Percentiles rank a stretch among this genome's conserved stretches.
These are phyloP conservation scores for Tineola bisselliella DNA, from an alignment of 2,888 invertebrate genomes.

Conservation along the genomic window DNA sequence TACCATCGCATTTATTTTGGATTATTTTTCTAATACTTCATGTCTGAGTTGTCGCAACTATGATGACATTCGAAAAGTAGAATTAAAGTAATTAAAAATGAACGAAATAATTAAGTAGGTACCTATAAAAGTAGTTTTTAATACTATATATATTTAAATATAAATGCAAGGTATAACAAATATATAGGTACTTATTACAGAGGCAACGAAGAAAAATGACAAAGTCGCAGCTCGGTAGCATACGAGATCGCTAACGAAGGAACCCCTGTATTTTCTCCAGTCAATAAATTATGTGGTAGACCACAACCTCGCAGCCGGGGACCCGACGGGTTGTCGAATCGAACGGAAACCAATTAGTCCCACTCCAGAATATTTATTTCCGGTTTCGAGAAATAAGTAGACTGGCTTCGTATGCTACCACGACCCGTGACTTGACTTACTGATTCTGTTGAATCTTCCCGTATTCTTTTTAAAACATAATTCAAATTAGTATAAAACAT, in stretches of 20 bases:
- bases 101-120: no score
- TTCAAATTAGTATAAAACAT: no score
- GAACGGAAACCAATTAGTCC: slow-evolving; percentile 64
- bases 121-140: no score
- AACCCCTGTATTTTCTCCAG: slow-evolving; percentile 22
- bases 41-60: no score
- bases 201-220: not conserved
- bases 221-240: slow-evolving; percentile 5
- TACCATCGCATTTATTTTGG: no score
- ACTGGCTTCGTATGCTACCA: not conserved
- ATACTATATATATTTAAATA: no score
- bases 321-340: slow-evolving; percentile 49
- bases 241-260: slow-evolving; percentile 9
- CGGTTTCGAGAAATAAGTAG: slow-evolving; percentile 29
- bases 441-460: not conserved
- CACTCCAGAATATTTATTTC: slow-evolving; percentile 60
- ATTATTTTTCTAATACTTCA: no score
- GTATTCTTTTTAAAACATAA: not conserved
- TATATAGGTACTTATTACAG: no score
- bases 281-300: slow-evolving; percentile 59
- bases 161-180: no score
- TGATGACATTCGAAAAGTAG: no score
- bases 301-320: slow-evolving; percentile 31
- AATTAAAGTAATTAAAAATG: no score
- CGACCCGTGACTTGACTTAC: slow-evolving; percentile 1